Base-by-base conservation (phyloP, 2,888 invertebrate genomes). In the Machimus atricapillus region DNA sequence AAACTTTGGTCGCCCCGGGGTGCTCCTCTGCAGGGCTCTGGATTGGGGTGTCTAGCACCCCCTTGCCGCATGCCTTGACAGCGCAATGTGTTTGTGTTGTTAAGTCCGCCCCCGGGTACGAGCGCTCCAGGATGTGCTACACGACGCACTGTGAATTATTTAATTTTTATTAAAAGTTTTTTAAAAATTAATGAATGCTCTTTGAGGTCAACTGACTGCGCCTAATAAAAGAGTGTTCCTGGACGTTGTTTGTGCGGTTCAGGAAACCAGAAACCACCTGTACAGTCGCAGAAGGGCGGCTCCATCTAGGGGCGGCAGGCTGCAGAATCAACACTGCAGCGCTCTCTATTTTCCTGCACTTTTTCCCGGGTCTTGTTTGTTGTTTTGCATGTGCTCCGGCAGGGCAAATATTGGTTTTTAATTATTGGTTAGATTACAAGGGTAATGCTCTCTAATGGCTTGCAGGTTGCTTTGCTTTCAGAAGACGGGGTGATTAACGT, bases 361-460 rank as follows among this genome's bases (percentile, higher is more conserved):
- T 43, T 78, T 78, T 77, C 40, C 43, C 23, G 9, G 5, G 19
- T 23, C 43, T 19, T 77, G 77, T 78, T 78, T 78, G 43, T 19
- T 78, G 19, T 78, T 78, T 78, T 78, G 23, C 78, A 78, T 77
- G 27, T n/a, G 6, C 77, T n/a, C 27, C 19, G 7, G 19, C 12
- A 16, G 78, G 14, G 19, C 43, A 43, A 78, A 78, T 78, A 78
- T 78, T 78, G n/a, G 40, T 78, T 43, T 78, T 78, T 78, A 78
- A 78, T 78, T 78, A 78, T 78, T 9, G 78, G 78, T 43, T 78
- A 78, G 46, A 34, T 23, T 40, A 37, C 31, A 19, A 40, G 31
- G 34, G 52, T 16, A 52, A 52, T 52, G 6, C 7, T n/a, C 52
- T n/a, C 52, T 19, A 52, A 52, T 52, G 19, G n/a, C 52, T 2